A percentile compares a stretch with the other conserved stretches of the same genome.
phyloP scores from a whole-genome alignment of 2,113 vertebrate species.

The Peromyscus polionotus region DNA sequence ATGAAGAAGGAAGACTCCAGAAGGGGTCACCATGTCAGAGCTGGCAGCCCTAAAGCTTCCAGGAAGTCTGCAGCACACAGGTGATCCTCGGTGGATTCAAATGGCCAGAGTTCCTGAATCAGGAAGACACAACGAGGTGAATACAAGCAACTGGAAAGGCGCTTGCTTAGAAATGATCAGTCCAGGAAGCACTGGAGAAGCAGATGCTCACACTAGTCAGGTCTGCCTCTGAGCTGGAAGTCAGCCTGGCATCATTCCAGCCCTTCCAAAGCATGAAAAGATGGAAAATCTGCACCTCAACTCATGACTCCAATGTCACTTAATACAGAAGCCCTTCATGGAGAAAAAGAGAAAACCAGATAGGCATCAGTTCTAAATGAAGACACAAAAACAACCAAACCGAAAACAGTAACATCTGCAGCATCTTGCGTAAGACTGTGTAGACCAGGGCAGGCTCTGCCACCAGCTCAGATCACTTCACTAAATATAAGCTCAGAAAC shows the following conservation, averaged over 20 bases:
- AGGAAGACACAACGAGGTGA: not conserved
- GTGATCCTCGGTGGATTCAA: not conserved
- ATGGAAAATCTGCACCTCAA: constrained; percentile 41
- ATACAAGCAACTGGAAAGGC: not conserved
- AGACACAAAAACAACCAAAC: not conserved
- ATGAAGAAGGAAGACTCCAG: fast-evolving
- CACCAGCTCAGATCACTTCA: fast-evolving
- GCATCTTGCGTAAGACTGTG: not conserved
- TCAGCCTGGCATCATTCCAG: not conserved
- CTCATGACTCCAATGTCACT: not conserved
- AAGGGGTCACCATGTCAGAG: fast-evolving
- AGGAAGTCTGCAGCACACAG: not conserved
- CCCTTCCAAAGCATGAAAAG: constrained; percentile 31
- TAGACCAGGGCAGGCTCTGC: not conserved
- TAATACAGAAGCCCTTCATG: not conserved
- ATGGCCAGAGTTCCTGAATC: not conserved
- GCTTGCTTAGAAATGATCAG: no score
- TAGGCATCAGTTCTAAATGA: not conserved
- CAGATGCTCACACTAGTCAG: not conserved
- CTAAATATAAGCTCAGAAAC: not conserved
- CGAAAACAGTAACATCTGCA: no score
- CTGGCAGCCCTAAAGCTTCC: fast-evolving
- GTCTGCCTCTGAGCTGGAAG: not conserved
- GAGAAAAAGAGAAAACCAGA: not conserved
- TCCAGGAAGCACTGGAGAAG: not conserved